These are phyloP conservation scores for Pristiophorus japonicus DNA, from an alignment of 2,113 vertebrate genomes.

Conservation along the genomic window DNA sequence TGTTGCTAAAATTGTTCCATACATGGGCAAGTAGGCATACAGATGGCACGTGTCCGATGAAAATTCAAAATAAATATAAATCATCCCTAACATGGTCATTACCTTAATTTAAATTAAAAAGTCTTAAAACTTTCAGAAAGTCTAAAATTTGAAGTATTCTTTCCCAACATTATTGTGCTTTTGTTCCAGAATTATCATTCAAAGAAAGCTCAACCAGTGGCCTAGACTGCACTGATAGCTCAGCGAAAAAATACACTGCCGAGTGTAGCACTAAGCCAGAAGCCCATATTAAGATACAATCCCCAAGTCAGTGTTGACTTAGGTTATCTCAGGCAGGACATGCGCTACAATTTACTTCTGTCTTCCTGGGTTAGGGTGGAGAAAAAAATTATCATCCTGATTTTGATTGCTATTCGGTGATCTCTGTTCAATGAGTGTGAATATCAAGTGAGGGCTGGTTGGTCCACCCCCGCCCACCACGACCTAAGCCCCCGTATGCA, in stretches of 20 bases:
- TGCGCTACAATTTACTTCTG: neutral
- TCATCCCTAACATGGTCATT: neutral
- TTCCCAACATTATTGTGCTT: neutral
- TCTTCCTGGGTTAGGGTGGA: neutral
- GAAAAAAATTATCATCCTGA: neutral
- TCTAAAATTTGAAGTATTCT: neutral
- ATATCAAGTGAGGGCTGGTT: neutral
- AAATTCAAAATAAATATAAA: neutral
- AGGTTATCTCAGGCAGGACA: neutral
- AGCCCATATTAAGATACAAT: neutral
- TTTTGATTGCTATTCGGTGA: neutral
- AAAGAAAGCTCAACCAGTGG: neutral
- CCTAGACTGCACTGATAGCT: neutral
- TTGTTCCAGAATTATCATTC: neutral
- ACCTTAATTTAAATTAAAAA: neutral
- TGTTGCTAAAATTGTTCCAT: neutral
- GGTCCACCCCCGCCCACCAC: neutral
- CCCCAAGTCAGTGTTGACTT: neutral
- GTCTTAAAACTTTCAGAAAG: neutral
- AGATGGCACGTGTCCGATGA: neutral
- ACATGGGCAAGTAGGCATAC: neutral
- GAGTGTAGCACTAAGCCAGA: neutral
- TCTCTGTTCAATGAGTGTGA: neutral
- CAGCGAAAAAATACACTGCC: neutral
- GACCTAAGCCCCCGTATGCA: neutral